Percentiles rank a stretch among this genome's conserved stretches.
Evolutionary conservation across 2,888 invertebrate species (phyloP).

Genomic region (Hedychridium roseum): DNA sequence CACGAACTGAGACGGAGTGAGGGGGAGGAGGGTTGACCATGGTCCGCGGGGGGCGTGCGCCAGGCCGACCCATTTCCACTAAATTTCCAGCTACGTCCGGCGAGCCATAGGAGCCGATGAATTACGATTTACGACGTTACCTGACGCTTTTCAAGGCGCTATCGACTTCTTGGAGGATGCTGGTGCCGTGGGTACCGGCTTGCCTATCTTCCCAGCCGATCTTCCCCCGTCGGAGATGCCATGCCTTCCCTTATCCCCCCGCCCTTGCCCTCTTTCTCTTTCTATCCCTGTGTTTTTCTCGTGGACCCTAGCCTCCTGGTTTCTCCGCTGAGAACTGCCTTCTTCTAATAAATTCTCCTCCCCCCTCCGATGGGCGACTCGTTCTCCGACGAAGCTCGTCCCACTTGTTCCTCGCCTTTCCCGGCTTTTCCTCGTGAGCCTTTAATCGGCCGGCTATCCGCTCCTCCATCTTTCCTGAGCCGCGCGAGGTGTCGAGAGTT

Average conservation of each 20-base stretch:
- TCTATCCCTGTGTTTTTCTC: too few species aligned
- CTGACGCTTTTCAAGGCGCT: slow-evolving; percentile 27
- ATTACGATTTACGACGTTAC: slow-evolving; percentile 34
- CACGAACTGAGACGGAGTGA: too few species aligned
- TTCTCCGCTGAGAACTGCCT: slow-evolving; percentile 27
- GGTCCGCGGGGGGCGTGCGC: slow-evolving; percentile 20
- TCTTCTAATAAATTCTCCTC: too few species aligned
- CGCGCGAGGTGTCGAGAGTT: slow-evolving; percentile 52
- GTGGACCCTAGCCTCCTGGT: background rate
- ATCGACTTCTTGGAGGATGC: slow-evolving; percentile 19
- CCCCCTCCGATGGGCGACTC: too few species aligned
- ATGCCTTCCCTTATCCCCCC: too few species aligned
- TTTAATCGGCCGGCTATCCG: too few species aligned
- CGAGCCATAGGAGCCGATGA: slow-evolving; percentile 24
- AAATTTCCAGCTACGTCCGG: background rate
- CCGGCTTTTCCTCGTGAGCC: too few species aligned
- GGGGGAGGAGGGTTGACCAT: background rate
- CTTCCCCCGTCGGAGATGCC: slow-evolving; percentile 30
- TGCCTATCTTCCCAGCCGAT: slow-evolving; percentile 38
- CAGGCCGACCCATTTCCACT: slow-evolving; percentile 20
- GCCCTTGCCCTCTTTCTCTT: too few species aligned
- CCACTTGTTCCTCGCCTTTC: too few species aligned
- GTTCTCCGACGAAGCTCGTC: too few species aligned
- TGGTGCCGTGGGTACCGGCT: slow-evolving; percentile 12
- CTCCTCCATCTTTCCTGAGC: too few species aligned